Evolutionary conservation across 2,888 invertebrate species (phyloP).

Genomic region (Synanthedon myopaeformis): DNA sequence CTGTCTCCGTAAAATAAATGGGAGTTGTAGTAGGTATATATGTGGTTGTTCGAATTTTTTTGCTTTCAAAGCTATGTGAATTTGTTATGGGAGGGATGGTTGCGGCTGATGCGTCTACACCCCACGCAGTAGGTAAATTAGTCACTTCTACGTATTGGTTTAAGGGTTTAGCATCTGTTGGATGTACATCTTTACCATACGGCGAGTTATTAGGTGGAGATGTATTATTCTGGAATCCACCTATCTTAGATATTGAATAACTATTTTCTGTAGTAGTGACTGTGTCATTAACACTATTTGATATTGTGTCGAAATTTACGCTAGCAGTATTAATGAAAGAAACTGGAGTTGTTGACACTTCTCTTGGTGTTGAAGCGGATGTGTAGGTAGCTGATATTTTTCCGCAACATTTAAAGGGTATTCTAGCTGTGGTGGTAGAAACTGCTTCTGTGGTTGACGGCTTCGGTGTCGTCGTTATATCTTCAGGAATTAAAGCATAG

Average conservation of each 20-base stretch:
- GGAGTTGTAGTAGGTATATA: slow-evolving; percentile 35
- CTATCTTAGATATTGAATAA: slow-evolving; percentile 39
- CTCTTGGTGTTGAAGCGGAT: slow-evolving; percentile 35
- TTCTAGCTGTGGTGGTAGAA: slow-evolving; percentile 32
- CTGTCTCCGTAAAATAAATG: slow-evolving; percentile 50
- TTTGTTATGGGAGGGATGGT: slow-evolving; percentile 33
- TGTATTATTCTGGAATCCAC: slow-evolving; percentile 60
- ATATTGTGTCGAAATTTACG: slow-evolving; percentile 28
- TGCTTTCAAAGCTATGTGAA: slow-evolving; percentile 50
- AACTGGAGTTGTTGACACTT: slow-evolving; percentile 39
- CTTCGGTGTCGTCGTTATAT: slow-evolving; percentile 24
- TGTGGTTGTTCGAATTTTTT: slow-evolving; percentile 40
- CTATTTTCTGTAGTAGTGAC: slow-evolving; percentile 35
- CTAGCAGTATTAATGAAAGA: slow-evolving; percentile 60
- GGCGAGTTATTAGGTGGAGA: slow-evolving; percentile 34
- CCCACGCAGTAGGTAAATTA: slow-evolving; percentile 57
- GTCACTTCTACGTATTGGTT: slow-evolving; percentile 59
- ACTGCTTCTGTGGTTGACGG: slow-evolving; percentile 22
- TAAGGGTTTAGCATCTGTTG: slow-evolving; percentile 53
- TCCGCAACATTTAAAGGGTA: slow-evolving; percentile 52
- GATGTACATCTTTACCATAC: slow-evolving; percentile 55
- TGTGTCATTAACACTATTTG: slow-evolving; percentile 26
- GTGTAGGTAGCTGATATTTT: slow-evolving; percentile 61
- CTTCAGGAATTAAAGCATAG: slow-evolving; percentile 26
- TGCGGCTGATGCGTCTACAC: slow-evolving; percentile 37